These are phyloP conservation scores for Tricholaema leucomelas DNA, from an alignment of 2,113 vertebrate species.

Conservation along the genomic window DNA sequence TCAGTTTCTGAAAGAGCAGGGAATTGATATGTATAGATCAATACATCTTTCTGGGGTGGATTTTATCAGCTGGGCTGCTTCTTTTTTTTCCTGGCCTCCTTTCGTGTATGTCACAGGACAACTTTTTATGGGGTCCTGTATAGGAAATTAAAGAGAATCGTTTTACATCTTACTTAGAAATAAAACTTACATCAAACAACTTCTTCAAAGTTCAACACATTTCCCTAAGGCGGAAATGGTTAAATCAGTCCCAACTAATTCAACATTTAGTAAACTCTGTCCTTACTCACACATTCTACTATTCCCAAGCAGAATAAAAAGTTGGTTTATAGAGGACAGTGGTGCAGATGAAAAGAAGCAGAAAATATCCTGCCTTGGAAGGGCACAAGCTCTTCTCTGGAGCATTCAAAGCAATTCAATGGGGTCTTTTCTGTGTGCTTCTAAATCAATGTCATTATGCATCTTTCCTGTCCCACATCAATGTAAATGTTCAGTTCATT, in stretches of 20 bases:
- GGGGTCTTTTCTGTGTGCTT: neutral
- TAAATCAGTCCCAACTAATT: slow-evolving; percentile 23
- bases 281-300: slow-evolving; percentile 50
- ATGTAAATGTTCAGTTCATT: neutral
- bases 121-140: slow-evolving; percentile 45
- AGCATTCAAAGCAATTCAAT: neutral
- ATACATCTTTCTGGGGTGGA: neutral
- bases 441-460: neutral
- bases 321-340: slow-evolving; percentile 14
- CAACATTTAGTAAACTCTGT: slow-evolving; percentile 42
- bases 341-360: slow-evolving; percentile 62
- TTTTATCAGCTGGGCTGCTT: neutral
- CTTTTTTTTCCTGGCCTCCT: neutral
- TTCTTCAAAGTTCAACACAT: slow-evolving; percentile 24
- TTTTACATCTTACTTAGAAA: slow-evolving; percentile 20
- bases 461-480: neutral
- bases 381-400: neutral
- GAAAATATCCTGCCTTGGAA: slow-evolving; percentile 29
- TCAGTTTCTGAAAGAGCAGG: neutral
- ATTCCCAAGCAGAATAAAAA: slow-evolving; percentile 39
- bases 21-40: neutral
- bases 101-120: slow-evolving; percentile 11
- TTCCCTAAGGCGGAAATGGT: neutral
- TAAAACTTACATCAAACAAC: slow-evolving; percentile 12
- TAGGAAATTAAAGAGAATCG: neutral